Base-by-base conservation (phyloP, 2,888 invertebrate genomes). In the Synergus umbraculus region DNA sequence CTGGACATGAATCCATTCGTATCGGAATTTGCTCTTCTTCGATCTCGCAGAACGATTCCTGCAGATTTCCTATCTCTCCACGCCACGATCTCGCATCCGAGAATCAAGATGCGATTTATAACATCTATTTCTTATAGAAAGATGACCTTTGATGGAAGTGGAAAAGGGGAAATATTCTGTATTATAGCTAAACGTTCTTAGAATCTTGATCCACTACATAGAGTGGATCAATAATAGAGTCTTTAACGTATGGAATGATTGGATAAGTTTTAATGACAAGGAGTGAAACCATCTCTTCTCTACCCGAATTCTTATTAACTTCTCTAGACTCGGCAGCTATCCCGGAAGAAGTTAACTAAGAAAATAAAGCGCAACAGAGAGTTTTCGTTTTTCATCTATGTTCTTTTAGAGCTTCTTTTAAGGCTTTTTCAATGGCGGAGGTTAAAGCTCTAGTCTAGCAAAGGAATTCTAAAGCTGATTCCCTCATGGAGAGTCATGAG, bases 1-100 rank as follows among this genome's bases (percentile, higher is more conserved):
- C 37, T 54, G 73, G 73, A 63, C 54, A 73, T 54, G 37, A 73
- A 73, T n/a, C 54, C 73, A 73, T 73, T 73, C 73, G 49, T 73
- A 73, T 73, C 37, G 37, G 41, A 73, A 58, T 73, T 73, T n/a
- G 37, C 54, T 58, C 73, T 54, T 54, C 54, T 73, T 29, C 22
- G 13, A 46, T 46, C 73, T 43, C 22, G 13, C 29, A 18, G 54
- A 73, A 73, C 29, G 73, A 73, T 73, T 54, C 73, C 73, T 54
- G 54, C n/a, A 54, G 73, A 73, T 73, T 73, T 12, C 12, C 37
- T 73, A 73, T 73, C 73, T 73, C 37, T 54, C 29, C 15, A 49
- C n/a, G n/a, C n/a, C 73, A 73, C 15, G 49, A 73, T 37, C 73
- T 41, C 37, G 49, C 12, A 37, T 54, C 49, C 37, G 29, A 73